These are phyloP conservation scores for Platerodrilus igneus DNA, from an alignment of 2,888 invertebrate species.

Conservation along the genomic window DNA sequence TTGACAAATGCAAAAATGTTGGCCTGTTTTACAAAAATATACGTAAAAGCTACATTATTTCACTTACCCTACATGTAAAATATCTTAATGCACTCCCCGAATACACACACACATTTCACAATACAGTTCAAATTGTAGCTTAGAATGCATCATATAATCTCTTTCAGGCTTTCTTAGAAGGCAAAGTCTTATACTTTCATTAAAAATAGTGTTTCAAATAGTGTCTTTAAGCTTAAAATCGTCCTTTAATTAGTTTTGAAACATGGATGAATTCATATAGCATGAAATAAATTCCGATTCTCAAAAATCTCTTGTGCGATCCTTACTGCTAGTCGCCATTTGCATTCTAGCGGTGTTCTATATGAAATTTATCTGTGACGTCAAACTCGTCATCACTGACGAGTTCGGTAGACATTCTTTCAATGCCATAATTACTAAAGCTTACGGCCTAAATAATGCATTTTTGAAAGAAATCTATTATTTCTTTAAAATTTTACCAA, in stretches of 20 bases:
- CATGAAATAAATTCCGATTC: constrained; percentile 43
- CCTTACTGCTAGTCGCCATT: constrained; percentile 47
- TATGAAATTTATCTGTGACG: too few species aligned
- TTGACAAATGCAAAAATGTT: constrained; percentile 12
- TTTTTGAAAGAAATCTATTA: too few species aligned
- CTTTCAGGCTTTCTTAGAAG: constrained; percentile 11
- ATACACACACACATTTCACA: constrained; percentile 28
- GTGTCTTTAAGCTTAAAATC: constrained; percentile 26
- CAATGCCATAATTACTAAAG: too few species aligned
- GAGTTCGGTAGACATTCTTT: too few species aligned
- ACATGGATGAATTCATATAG: constrained; percentile 44
- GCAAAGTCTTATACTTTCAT: constrained; percentile 18
- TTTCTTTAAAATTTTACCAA: too few species aligned
- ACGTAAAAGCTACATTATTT: too few species aligned
- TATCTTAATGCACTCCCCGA: constrained; percentile 25
- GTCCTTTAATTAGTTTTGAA: constrained; percentile 31
- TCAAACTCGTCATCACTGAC: constrained; percentile 14
- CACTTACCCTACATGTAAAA: constrained; percentile 35
- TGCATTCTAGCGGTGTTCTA: constrained; percentile 25
- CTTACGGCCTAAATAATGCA: too few species aligned
- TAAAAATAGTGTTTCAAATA: constrained; percentile 29
- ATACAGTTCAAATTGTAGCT: constrained; percentile 22
- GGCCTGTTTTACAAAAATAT: too few species aligned
- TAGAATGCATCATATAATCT: constrained; percentile 22
- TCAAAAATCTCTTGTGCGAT: constrained; percentile 39